Evolutionary conservation across 1,140 invertebrate genomes (phyloP), one percentile per base, ranked within the genome.

Genomic region (Pectinophora gossypiella): DNA sequence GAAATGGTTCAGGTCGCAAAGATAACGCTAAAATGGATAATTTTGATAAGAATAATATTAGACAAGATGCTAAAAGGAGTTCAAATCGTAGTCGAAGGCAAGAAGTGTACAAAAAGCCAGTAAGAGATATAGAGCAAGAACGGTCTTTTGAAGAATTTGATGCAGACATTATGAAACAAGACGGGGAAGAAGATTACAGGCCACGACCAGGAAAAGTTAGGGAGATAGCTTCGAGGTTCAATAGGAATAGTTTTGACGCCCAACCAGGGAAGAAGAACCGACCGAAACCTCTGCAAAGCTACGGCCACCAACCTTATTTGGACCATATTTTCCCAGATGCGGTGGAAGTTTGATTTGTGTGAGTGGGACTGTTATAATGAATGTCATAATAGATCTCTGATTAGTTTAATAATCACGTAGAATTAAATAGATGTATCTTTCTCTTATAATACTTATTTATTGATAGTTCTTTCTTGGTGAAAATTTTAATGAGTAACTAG

Each of bases 301-400:
- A 73, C 51, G 85, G 72, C 15, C 56, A 87, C 51, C 84, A 88
- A 61, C 76, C 77, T 42, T 89, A 88, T 60, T 68, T 89, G 44
- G 76, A 89, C 62, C 87, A 89, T 56, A 65, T 89, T 47, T 89
- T 89, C 63, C 87, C 87, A 20, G 84, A 85, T 50, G 85, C 87
- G 53, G 76, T 88, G 49, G 87, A 89, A 76, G 19, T 44, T 3
- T 44, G 20, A 40, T 7, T 40, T 40, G 4, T 16, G 36, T 16
- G 36, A 40, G 36, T 40, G 36, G n/a, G 13, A 40, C 36, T 40
- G 12, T 6, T 27, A n/a, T n/a, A 12, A n/a, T 32, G 27, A 32
- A 40, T 16, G 36, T 40, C 36, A 40, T 40, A 13, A 40, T 65
- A 68, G 71, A 80, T 80, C 72, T 77, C 70, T 48, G 36, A 51